phyloP scores from a whole-genome alignment of 1,140 invertebrate species.

The Aradophagus sp. region DNA sequence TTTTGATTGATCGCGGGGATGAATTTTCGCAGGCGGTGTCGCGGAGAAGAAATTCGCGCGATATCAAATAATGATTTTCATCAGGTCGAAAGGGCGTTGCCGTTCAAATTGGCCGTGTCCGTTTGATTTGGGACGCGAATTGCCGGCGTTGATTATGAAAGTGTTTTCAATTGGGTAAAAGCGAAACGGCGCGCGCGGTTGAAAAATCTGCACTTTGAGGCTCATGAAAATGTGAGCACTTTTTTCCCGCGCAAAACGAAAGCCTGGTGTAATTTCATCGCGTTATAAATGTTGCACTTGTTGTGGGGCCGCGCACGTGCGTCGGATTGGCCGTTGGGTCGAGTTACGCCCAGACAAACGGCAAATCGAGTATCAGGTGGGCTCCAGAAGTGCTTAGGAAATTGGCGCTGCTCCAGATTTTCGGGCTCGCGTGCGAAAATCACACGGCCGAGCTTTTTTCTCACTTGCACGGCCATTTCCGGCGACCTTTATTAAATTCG shows the following conservation, averaged over 20 bases:
- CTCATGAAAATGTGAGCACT: constrained; percentile 36
- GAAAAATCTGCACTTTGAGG: constrained; percentile 27
- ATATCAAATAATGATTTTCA: no score
- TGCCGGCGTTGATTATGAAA: constrained; percentile 29
- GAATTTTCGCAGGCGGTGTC: no score
- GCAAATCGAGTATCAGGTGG: constrained; percentile 44
- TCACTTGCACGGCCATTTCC: constrained; percentile 5
- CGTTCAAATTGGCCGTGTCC: no score
- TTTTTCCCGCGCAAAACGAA: constrained; percentile 33
- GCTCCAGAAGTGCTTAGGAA: constrained; percentile 11
- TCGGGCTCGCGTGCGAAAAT: constrained; percentile 29
- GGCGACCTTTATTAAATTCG: constrained; percentile 38
- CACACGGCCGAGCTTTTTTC: constrained; percentile 36
- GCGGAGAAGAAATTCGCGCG: no score
- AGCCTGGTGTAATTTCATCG: constrained; percentile 47
- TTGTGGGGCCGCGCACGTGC: constrained; percentile 11
- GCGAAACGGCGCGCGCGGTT: constrained; percentile 15
- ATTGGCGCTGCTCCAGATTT: constrained; percentile 34
- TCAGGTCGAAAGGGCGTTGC: no score
- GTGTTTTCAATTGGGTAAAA: constrained; percentile 50
- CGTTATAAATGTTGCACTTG: constrained; percentile 50
- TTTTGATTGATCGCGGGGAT: no score
- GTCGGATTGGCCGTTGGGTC: constrained; percentile 21
- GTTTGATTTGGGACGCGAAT: constrained; percentile 15
- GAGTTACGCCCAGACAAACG: constrained; percentile 30